phyloP scores from a whole-genome alignment of 2,113 vertebrate species.

The Blennius ocellaris region DNA sequence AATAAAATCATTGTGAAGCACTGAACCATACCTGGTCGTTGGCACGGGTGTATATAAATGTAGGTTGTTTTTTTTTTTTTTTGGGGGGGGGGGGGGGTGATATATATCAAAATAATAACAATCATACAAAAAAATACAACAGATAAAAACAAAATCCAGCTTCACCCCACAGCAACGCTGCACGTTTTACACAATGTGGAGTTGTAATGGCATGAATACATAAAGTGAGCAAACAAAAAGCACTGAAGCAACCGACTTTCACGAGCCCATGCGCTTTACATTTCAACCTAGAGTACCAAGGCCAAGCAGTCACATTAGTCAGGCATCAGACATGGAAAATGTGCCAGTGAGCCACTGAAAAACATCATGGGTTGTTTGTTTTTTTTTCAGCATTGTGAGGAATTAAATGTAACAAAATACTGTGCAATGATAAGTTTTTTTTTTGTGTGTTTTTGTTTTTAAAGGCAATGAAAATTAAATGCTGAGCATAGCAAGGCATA shows the following conservation, averaged over 20 bases:
- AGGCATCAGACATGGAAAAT: constrained; percentile 38
- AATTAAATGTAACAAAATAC: constrained; percentile 37
- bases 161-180: neutral
- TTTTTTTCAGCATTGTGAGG: constrained; percentile 18
- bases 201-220: constrained; percentile 39
- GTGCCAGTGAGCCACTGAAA: constrained; percentile 14
- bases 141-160: neutral
- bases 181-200: constrained; percentile 12
- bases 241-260: constrained; percentile 22
- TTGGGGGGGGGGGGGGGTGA: no score
- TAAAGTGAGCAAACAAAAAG: constrained; percentile 26
- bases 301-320: constrained; percentile 50
- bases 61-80: no score
- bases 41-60: constrained; percentile 42
- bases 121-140: neutral
- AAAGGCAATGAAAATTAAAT: constrained; percentile 68
- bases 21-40: constrained; percentile 26
- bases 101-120: no score
- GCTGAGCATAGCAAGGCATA: constrained; percentile 55
- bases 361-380: neutral
- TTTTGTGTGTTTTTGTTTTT: no score
- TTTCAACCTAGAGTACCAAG: constrained; percentile 48
- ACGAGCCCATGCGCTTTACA: constrained; percentile 14
- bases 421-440: constrained; percentile 56
- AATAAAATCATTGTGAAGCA: constrained; percentile 33